A percentile compares a stretch with the other conserved stretches of the same genome.
phyloP scores from a whole-genome alignment of 2,113 vertebrate genomes.

The Macquaria australasica region DNA sequence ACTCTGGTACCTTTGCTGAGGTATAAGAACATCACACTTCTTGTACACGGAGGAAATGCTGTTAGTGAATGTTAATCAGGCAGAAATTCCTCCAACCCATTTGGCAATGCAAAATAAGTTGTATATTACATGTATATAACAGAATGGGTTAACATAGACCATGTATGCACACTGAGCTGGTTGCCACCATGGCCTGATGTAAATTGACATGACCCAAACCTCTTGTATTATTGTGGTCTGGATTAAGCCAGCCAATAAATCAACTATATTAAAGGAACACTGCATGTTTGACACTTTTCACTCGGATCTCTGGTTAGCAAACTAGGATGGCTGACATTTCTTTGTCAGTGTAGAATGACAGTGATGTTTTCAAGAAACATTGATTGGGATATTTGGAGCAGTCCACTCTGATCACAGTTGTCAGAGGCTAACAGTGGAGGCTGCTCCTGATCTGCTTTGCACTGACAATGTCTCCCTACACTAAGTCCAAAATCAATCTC shows the following conservation, averaged over 20 bases:
- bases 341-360: slow-evolving; percentile 49
- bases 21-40: too few relatives aligned
- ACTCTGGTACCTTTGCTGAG: too few relatives aligned
- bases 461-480: slow-evolving; percentile 70
- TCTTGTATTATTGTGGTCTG: not conserved
- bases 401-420: slow-evolving; percentile 66
- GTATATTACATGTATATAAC: too few relatives aligned
- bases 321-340: slow-evolving; percentile 23
- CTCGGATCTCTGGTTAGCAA: not conserved
- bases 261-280: slow-evolving; percentile 21
- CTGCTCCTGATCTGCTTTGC: slow-evolving; percentile 53
- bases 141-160: too few relatives aligned
- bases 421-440: slow-evolving; percentile 50
- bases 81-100: too few relatives aligned
- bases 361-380: slow-evolving; percentile 60
- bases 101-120: too few relatives aligned
- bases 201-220: not conserved
- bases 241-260: slow-evolving; percentile 39
- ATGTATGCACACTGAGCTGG: too few relatives aligned
- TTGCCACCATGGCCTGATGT: too few relatives aligned
- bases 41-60: too few relatives aligned
- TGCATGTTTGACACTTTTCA: slow-evolving; percentile 14
- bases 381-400: slow-evolving; percentile 53
- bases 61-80: too few relatives aligned
- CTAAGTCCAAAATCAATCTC: slow-evolving; percentile 78